A percentile compares a stretch with the other conserved stretches of the same genome.
These are phyloP conservation scores for Rhagoletis pomonella DNA, from an alignment of 1,140 invertebrate genomes.

Conservation along the genomic window DNA sequence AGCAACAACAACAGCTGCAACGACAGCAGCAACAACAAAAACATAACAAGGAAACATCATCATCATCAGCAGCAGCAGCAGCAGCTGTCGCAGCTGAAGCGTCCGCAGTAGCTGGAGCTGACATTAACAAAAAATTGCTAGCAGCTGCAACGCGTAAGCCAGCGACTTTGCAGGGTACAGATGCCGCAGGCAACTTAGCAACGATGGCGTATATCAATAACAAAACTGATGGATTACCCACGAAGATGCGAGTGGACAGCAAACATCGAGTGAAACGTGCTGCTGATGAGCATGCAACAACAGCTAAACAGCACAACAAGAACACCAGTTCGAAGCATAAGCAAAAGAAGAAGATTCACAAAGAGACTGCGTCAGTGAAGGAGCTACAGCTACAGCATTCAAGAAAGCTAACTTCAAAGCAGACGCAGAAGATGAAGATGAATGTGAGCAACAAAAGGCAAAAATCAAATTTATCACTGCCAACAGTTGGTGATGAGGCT, in stretches of 20 bases:
- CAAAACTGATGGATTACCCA: slow-evolving; percentile 71
- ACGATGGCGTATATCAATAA: slow-evolving; percentile 65
- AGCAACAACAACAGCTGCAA: slow-evolving; percentile 59
- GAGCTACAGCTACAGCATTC: slow-evolving; percentile 29
- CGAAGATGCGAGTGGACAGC: slow-evolving; percentile 61
- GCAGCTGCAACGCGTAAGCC: slow-evolving; percentile 37
- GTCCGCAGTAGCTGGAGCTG: slow-evolving; percentile 33
- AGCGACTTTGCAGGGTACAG: background rate
- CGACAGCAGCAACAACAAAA: slow-evolving; percentile 58
- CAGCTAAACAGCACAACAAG: slow-evolving; percentile 50
- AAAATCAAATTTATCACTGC: slow-evolving; percentile 74
- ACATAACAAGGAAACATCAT: slow-evolving; percentile 34
- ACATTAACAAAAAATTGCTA: slow-evolving; percentile 51
- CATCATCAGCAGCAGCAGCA: slow-evolving; percentile 56
- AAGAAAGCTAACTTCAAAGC: slow-evolving; percentile 51
- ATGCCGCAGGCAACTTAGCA: background rate
- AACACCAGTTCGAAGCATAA: slow-evolving; percentile 40
- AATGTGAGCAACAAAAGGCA: slow-evolving; percentile 56
- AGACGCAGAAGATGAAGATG: slow-evolving; percentile 44
- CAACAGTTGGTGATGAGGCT: slow-evolving; percentile 57
- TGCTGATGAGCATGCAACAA: slow-evolving; percentile 55
- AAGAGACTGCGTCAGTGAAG: background rate
- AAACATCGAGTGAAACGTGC: slow-evolving; percentile 62
- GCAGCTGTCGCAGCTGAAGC: slow-evolving; percentile 53
- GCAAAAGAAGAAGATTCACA: slow-evolving; percentile 49